phyloP scores from a whole-genome alignment of 2,888 invertebrate species.

The Cerceris rybyensis region DNA sequence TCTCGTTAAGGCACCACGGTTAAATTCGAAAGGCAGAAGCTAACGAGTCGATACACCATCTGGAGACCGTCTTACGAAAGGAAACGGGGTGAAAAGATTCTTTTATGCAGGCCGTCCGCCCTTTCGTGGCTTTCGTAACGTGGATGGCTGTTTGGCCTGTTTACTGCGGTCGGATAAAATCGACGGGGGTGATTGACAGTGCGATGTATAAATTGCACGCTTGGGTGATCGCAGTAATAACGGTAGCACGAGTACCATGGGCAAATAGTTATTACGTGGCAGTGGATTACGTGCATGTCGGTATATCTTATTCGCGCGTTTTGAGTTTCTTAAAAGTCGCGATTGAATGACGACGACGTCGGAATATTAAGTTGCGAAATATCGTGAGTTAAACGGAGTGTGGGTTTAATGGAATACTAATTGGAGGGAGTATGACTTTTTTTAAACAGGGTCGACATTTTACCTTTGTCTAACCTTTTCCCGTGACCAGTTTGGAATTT shows the following conservation, averaged over 20 bases:
- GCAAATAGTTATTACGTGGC: too few relatives aligned
- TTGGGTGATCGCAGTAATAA: too few relatives aligned
- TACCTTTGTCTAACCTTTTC: background rate
- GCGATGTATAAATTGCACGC: too few relatives aligned
- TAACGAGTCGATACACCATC: conserved; percentile 56
- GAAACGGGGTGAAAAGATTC: conserved; percentile 26
- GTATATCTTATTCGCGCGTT: too few relatives aligned
- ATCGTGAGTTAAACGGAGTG: too few relatives aligned
- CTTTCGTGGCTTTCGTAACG: background rate
- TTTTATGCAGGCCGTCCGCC: conserved; percentile 19
- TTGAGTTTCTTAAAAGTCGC: too few relatives aligned
- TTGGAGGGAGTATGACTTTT: background rate
- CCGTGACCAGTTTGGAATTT: too few relatives aligned
- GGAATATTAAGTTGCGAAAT: too few relatives aligned
- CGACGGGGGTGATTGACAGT: too few relatives aligned
- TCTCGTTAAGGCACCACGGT: conserved; percentile 63
- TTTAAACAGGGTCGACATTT: background rate
- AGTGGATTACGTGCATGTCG: too few relatives aligned
- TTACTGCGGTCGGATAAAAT: conserved; percentile 1
- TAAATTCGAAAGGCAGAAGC: conserved; percentile 49
- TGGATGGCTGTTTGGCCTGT: background rate
- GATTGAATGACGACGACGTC: too few relatives aligned
- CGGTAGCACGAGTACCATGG: too few relatives aligned
- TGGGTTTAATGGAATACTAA: background rate
- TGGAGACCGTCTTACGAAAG: conserved; percentile 26